Conservation (phyloP, 2,797 vertebrate species). For the Lagocephalus sceleratus region DNA sequence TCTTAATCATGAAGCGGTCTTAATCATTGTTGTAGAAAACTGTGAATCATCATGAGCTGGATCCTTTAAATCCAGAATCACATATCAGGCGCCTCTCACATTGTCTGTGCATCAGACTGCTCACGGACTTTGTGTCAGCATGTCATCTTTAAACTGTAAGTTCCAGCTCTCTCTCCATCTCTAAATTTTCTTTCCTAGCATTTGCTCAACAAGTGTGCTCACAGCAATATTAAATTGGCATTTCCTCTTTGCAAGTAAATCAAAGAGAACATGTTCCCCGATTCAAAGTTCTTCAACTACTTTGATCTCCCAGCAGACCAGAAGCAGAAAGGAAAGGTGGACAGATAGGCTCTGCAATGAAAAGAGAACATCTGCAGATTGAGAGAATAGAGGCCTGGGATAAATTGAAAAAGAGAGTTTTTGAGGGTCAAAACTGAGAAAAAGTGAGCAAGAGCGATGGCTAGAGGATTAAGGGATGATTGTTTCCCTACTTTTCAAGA, state of each 20-base stretch:
- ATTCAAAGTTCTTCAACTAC: slow-evolving; percentile 51
- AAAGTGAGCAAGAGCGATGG: slow-evolving; percentile 9
- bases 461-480: slow-evolving; percentile 42
- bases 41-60: too few species aligned
- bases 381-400: slow-evolving; percentile 20
- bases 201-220: slow-evolving; percentile 18
- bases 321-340: not conserved
- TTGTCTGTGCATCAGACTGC: slow-evolving; percentile 1
- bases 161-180: not conserved
- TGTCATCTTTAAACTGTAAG: not conserved
- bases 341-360: slow-evolving; percentile 3
- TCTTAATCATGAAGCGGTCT: too few species aligned
- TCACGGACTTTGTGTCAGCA: not conserved
- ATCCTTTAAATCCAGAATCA: not conserved
- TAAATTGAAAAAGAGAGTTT: slow-evolving; percentile 35
- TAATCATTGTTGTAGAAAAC: too few species aligned
- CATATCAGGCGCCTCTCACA: not conserved
- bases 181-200: slow-evolving; percentile 15
- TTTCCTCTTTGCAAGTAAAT: slow-evolving; percentile 37
- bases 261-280: slow-evolving; percentile 17
- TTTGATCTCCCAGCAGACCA: slow-evolving; percentile 52
- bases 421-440: slow-evolving; percentile 13
- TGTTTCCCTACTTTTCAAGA: slow-evolving; percentile 49
- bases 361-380: not conserved
- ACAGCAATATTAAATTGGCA: slow-evolving; percentile 37